A percentile compares a stretch with the other conserved stretches of the same genome.
phyloP scores from a whole-genome alignment of 1,140 invertebrate species.

The Limonius californicus region DNA sequence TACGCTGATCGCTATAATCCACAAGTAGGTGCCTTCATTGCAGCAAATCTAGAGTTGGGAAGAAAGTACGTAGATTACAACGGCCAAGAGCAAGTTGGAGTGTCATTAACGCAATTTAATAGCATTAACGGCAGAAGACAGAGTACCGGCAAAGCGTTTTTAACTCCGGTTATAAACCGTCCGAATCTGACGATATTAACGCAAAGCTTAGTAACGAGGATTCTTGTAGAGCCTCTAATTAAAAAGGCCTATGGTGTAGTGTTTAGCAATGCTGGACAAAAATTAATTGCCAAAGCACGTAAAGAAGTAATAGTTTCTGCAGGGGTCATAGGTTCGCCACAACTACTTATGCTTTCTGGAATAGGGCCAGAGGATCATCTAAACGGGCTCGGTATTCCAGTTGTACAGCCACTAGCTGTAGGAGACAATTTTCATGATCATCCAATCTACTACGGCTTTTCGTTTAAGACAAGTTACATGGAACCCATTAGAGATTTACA shows the following conservation, averaged over 20 bases:
- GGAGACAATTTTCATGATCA: slow-evolving; percentile 77
- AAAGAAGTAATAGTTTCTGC: slow-evolving; percentile 75
- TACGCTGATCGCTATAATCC: neutral
- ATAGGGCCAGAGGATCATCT: slow-evolving; percentile 51
- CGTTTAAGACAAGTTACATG: slow-evolving; percentile 40
- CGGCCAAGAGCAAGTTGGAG: slow-evolving; percentile 34
- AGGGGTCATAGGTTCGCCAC: slow-evolving; percentile 70
- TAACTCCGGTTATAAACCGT: slow-evolving; percentile 13
- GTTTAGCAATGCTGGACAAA: slow-evolving; percentile 54
- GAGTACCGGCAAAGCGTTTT: slow-evolving; percentile 28
- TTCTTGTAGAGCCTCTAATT: slow-evolving; percentile 26
- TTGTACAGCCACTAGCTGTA: slow-evolving; percentile 65
- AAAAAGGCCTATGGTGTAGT: slow-evolving; percentile 61
- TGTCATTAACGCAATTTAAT: slow-evolving; percentile 18
- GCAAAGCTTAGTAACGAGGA: slow-evolving; percentile 62
- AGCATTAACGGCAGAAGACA: slow-evolving; percentile 29
- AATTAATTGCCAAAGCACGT: slow-evolving; percentile 47
- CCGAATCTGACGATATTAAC: slow-evolving; percentile 38
- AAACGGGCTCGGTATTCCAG: slow-evolving; percentile 56
- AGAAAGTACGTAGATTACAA: slow-evolving; percentile 22
- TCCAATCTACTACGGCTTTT: slow-evolving; percentile 56
- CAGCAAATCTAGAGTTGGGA: slow-evolving; percentile 43
- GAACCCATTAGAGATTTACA: slow-evolving; percentile 5
- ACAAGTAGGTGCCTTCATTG: slow-evolving; percentile 1
- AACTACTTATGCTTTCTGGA: slow-evolving; percentile 39